phyloP scores from a whole-genome alignment of 1,140 invertebrate species.

The Rhopalosiphum maidis region DNA sequence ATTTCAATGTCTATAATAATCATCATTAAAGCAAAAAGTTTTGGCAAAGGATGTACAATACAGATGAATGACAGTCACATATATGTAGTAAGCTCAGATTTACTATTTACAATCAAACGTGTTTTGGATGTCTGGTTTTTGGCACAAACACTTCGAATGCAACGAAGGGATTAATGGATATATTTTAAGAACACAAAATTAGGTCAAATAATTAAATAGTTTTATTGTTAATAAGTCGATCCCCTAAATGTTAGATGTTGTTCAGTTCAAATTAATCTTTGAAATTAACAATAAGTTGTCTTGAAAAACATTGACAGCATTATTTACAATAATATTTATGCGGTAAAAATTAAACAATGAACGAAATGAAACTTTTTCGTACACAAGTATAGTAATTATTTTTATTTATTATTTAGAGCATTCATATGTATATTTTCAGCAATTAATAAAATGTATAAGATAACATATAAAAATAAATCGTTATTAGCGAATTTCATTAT shows the following conservation, averaged over 20 bases:
- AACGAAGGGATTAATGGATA: conserved; percentile 1
- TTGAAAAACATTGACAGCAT: background rate
- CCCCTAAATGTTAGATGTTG: background rate
- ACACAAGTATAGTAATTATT: background rate
- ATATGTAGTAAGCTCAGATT: background rate
- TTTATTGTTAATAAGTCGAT: background rate
- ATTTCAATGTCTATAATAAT: background rate
- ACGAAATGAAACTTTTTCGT: background rate
- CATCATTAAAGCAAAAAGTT: background rate
- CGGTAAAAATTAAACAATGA: background rate
- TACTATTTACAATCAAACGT: conserved; percentile 4
- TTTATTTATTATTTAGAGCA: background rate
- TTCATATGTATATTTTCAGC: background rate
- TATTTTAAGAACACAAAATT: background rate
- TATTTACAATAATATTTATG: background rate
- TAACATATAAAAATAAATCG: background rate
- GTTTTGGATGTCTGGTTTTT: conserved; percentile 10
- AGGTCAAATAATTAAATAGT: conserved; percentile 2
- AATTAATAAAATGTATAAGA: background rate
- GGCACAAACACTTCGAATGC: background rate
- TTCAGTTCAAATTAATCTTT: background rate
- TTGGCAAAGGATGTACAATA: background rate
- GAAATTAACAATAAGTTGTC: background rate
- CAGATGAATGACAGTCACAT: conserved; percentile 2
- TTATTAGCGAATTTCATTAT: background rate